Base-by-base conservation (phyloP, 2,888 invertebrate species). In the Seira musarum region DNA sequence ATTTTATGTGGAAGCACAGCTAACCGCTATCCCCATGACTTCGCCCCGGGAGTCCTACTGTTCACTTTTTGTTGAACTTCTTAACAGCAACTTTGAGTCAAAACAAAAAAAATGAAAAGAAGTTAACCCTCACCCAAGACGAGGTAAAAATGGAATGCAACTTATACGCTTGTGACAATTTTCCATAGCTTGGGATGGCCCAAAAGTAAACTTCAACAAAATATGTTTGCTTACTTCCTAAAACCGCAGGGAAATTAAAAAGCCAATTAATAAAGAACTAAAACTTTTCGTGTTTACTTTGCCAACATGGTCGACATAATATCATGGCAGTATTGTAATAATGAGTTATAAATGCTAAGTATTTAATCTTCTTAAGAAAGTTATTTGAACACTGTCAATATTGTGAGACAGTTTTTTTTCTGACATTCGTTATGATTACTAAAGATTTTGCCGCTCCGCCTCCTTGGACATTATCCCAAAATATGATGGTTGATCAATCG, bases 261-360 rank as follows among this genome's bases (percentile, higher is more conserved):
- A 53, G 17, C 15, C 53, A 53, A 53, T 53, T 30, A 30, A 30
- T 30, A 53, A 15, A 15, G 13, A 17, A 53, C 53, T 8, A 15
- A 53, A 17, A 53, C 53, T 8, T 53, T 53, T 53, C 30, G 3
- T 8, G 40, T 40, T 40, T 40, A 6, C 40, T 40, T 40, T 40
- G 6, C 15, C 53, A 53, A 61, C 17, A 53, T 66, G 65, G 66
- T 49, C 67, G 49, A 73, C 8, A 71, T 63, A 67, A 72, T 25
- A 60, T 46, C 57, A 61, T 25, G 46, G 68, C 57, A 53, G 67
- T 72, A 79, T 79, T 79, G 57, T 73, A 68, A 73, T 79, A 73
- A 79, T 73, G 79, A 79, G 73, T 22, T 68, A 40, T 22, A 49
- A 40, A 30, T 65, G 15, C 13, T 53, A 53, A 79, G 68, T 13